Evolutionary conservation across 1,140 invertebrate species (phyloP), one percentile per base, ranked within the genome.

Genomic region (Mizuhopecten yessoensis): DNA sequence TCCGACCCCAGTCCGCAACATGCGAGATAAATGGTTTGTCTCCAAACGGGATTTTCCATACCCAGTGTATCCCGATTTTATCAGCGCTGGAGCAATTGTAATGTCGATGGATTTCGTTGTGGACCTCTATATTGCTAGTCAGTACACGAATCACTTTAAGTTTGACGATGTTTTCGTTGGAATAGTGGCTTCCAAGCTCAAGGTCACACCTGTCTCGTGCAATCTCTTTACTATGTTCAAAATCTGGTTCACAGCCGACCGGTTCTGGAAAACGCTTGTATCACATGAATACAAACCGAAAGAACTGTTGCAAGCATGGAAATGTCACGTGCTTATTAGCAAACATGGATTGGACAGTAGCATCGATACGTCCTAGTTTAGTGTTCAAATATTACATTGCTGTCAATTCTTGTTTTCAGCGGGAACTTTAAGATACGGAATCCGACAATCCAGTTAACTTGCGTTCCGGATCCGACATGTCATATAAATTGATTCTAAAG

Each of bases 151-250:
- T 9, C 57, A 75, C 23, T 75, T 75, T n/a, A 75, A n/a, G 11
- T 75, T 75, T 75, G 57, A 75, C 57, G 57, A 75, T 75, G 57
- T 75, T 0, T 75, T 75, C n/a, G 23, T 75, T 29, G 57, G 57
- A 17, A 75, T 75, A 2, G 57, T 75, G 57, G 57, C 57, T 75
- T 75, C 23, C 7, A 75, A 75, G n/a, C 57, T 75, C 57, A 75
- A 11, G n/a, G 57, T 75, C 0, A 75, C 23, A 3, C 57, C 57
- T 29, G n/a, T 75, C 11, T 1, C 1, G 3, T 75, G 57, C 29
- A 75, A 11, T 29, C 57, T 75, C 2, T 75, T 75, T 11, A 29
- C 57, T 17, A 75, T 75, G 57, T n/a, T 29, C 57, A 75, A 75
- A 75, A n/a, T 75, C n/a, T 75, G 57, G 57, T 75, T 75, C 57